Evolutionary conservation across 2,888 invertebrate genomes (phyloP).

Genomic region (Neria commutata): DNA sequence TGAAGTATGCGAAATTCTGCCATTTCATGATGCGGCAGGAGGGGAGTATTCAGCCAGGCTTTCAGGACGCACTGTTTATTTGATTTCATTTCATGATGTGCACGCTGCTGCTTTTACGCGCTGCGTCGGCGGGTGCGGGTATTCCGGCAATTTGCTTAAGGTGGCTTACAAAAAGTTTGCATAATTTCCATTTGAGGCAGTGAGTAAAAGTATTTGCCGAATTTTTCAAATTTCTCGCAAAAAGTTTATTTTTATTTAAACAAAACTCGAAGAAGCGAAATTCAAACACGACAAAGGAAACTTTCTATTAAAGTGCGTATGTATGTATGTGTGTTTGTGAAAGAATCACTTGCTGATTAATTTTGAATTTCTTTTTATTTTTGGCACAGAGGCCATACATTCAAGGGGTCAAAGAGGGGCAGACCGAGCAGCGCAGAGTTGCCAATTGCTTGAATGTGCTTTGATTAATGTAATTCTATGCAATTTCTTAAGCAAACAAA

Average conservation of each 20-base stretch:
- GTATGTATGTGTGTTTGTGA: no score
- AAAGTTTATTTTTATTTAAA: no score
- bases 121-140: neutral
- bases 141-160: neutral
- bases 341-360: neutral
- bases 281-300: no score
- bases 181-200: no score
- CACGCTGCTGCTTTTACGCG: neutral
- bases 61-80: no score
- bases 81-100: no score
- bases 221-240: no score
- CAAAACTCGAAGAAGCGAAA: no score
- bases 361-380: neutral
- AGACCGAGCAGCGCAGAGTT: neutral
- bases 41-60: neutral
- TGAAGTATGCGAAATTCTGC: neutral
- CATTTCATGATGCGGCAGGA: neutral
- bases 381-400: neutral
- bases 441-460: conserved; percentile 9
- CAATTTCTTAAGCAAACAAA: conserved; percentile 15
- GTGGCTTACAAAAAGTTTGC: neutral
- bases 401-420: neutral
- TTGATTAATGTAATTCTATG: conserved; percentile 15
- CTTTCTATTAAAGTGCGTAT: no score
- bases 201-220: no score